Evolutionary conservation across 2,888 invertebrate species (phyloP), one percentile per base, ranked within the genome.

Genomic region (Urechis unicinctus): DNA sequence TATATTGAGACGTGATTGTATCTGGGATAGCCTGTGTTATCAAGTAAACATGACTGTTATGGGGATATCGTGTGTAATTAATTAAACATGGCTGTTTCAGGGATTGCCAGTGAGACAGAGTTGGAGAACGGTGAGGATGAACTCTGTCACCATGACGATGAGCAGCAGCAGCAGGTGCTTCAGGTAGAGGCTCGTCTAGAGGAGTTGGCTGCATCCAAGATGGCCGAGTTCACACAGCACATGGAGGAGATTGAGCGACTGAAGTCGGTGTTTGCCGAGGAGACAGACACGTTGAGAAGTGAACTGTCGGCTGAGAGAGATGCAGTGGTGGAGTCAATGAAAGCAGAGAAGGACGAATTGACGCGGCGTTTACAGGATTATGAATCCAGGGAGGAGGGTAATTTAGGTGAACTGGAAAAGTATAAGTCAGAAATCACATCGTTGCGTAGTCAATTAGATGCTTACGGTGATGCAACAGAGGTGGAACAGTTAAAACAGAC

Each of bases 1-100:
- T 52, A 36, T 66, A 69, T 51, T 59, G 70, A 46, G 62, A 69
- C 45, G 53, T 61, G 22, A 13, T 13, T 36, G 36, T 13, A 36
- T 6, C 9, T 36, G 9, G 9, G 17, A 17, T 9, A 13, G 17
- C 41, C 41, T 13, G 41, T 36, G 41, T 36, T 9, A 36, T 9
- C 9, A 36, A 13, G 41, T 36, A n/a, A n/a, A n/a, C n/a, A n/a
- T n/a, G n/a, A n/a, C n/a, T n/a, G n/a, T n/a, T n/a, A n/a, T n/a
- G n/a, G n/a, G n/a, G n/a, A n/a, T n/a, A n/a, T n/a, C n/a, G n/a
- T n/a, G n/a, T n/a, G n/a, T n/a, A n/a, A n/a, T n/a, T n/a, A n/a
- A n/a, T n/a, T n/a, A n/a, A n/a, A n/a, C n/a, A n/a, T n/a, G n/a
- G n/a, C n/a, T n/a, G n/a, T n/a, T n/a, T n/a, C n/a, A n/a, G n/a